phyloP scores from a whole-genome alignment of 2,113 vertebrate genomes.

The Peucedramus taeniatus region DNA sequence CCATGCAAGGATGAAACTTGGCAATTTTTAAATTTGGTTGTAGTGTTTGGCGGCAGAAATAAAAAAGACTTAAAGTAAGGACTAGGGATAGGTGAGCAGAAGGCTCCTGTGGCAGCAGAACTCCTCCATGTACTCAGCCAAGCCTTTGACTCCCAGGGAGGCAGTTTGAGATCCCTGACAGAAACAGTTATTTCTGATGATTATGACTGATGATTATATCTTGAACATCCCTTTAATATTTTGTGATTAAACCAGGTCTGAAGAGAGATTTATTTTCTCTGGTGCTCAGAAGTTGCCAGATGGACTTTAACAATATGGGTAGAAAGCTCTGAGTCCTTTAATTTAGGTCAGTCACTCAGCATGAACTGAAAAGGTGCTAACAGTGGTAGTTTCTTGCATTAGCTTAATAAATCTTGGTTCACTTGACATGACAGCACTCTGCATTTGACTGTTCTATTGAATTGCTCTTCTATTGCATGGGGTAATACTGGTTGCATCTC shows the following conservation, averaged over 20 bases:
- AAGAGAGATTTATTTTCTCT: neutral
- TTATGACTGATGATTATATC: neutral
- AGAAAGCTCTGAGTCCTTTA: neutral
- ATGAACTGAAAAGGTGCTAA: neutral
- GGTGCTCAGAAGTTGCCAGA: neutral
- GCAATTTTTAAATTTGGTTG: neutral
- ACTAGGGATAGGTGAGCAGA: neutral
- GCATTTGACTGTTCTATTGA: neutral
- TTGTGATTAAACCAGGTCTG: neutral
- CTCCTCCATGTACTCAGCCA: accelerated
- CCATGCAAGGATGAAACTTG: neutral
- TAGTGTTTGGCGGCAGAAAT: neutral
- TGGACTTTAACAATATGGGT: neutral
- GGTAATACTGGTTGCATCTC: neutral
- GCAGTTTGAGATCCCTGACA: neutral
- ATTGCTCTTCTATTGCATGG: neutral
- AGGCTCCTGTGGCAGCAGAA: neutral
- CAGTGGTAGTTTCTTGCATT: neutral
- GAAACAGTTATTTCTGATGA: neutral
- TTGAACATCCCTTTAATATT: neutral
- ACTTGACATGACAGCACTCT: neutral
- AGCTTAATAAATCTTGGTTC: neutral
- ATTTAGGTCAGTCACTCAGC: neutral
- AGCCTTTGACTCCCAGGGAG: neutral
- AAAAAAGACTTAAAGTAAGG: neutral